Percentiles rank a stretch among this genome's conserved stretches.
phyloP scores from a whole-genome alignment of 2,113 vertebrate genomes.

The Siniperca knerii region DNA sequence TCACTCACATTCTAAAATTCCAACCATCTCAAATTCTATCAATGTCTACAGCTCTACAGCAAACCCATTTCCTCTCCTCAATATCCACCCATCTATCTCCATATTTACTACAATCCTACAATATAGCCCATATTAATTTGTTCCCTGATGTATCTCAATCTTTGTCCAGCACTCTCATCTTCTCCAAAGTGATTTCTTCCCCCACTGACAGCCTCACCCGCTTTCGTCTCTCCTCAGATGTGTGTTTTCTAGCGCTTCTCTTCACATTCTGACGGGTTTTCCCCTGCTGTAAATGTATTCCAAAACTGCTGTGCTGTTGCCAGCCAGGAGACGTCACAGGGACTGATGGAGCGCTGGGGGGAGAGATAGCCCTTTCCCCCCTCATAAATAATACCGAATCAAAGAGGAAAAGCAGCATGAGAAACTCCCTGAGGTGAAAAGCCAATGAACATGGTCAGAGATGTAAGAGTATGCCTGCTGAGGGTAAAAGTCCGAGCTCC shows the following conservation, averaged over 20 bases:
- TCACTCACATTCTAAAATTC: conserved; percentile 43
- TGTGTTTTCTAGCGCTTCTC: conserved; percentile 46
- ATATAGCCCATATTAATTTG: conserved; percentile 54
- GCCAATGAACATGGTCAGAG: conserved; percentile 56
- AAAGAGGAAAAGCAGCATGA: conserved; percentile 68
- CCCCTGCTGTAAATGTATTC: conserved; percentile 69
- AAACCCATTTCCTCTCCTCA: conserved; percentile 41
- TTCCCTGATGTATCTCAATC: conserved; percentile 64
- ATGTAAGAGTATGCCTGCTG: conserved; percentile 43
- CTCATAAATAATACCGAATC: conserved; percentile 78
- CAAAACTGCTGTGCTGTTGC: conserved; percentile 65
- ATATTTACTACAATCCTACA: conserved; percentile 39
- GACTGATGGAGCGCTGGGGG: conserved; percentile 67
- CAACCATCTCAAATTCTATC: conserved; percentile 56
- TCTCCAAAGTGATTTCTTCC: conserved; percentile 38
- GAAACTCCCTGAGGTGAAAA: conserved; percentile 63
- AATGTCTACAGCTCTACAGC: conserved; percentile 30
- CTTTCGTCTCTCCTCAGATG: conserved; percentile 46
- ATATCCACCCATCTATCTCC: conserved; percentile 43
- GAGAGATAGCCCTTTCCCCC: conserved; percentile 54
- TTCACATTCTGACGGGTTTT: conserved; percentile 58
- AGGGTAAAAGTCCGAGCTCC: conserved; percentile 43
- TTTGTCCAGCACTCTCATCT: conserved; percentile 51
- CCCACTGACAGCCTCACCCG: conserved; percentile 40
- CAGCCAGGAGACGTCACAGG: conserved; percentile 63